A percentile compares a stretch with the other conserved stretches of the same genome.
Conservation (phyloP, 2,113 vertebrate species). For the Cavia porcellus region DNA sequence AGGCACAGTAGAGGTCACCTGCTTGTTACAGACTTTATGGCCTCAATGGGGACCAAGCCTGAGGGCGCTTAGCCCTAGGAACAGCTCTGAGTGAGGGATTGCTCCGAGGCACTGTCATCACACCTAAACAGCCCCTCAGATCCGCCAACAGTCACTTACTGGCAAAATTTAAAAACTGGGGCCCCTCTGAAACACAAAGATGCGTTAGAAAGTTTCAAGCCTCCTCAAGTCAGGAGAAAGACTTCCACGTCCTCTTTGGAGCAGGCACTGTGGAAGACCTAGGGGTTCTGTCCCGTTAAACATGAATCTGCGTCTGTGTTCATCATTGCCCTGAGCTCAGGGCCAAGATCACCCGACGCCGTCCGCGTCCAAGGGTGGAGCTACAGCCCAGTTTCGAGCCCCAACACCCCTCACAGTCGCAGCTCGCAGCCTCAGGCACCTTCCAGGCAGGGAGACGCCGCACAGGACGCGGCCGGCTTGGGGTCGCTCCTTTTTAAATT, state of each 20-base stretch:
- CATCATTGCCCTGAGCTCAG: not conserved
- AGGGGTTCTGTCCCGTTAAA: not conserved
- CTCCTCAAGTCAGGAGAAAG: not conserved
- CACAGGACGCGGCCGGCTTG: not conserved
- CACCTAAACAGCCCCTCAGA: rapidly evolving
- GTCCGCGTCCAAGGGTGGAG: rapidly evolving
- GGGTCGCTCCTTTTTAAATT: not conserved
- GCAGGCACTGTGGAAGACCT: not conserved
- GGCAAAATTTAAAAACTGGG: not conserved
- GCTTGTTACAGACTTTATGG: no score
- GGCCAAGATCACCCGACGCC: no score
- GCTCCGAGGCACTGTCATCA: rapidly evolving
- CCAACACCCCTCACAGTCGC: not conserved
- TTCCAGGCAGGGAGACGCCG: not conserved
- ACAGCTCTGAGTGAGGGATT: no score
- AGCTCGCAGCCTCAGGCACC: not conserved
- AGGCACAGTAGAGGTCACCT: not conserved
- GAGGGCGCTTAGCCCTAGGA: not conserved
- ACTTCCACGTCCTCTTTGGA: not conserved
- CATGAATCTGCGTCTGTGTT: not conserved
- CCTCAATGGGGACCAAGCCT: not conserved
- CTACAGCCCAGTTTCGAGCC: not conserved
- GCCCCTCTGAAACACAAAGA: not conserved
- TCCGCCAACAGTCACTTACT: not conserved
- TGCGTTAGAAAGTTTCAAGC: not conserved